phyloP scores from a whole-genome alignment of 2,797 vertebrate species.

The Selene dorsalis region DNA sequence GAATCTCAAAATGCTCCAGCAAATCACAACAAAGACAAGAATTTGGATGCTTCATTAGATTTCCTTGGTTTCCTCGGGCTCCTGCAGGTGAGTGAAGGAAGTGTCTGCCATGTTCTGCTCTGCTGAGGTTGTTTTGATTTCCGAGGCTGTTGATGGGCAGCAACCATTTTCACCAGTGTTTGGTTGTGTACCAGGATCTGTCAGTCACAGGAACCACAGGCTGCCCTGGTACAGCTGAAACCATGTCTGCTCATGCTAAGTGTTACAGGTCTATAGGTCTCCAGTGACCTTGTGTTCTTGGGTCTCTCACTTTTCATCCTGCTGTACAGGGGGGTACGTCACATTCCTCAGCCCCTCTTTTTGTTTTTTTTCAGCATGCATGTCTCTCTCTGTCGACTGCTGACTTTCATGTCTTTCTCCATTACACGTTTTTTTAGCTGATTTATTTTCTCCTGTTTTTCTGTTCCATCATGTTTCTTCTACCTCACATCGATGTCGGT shows the following conservation, averaged over 20 bases:
- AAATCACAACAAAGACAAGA: neutral
- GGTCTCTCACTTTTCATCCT: constrained; percentile 17
- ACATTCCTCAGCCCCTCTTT: constrained; percentile 40
- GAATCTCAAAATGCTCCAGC: neutral
- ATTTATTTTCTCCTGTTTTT: constrained; percentile 16
- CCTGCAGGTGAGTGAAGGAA: neutral
- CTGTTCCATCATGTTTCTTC: constrained; percentile 35
- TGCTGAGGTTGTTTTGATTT: neutral
- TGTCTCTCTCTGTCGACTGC: no score
- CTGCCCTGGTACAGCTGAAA: neutral
- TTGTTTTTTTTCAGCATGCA: neutral
- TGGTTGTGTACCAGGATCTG: neutral
- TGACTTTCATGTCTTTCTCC: constrained; percentile 16
- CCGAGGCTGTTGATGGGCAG: no score
- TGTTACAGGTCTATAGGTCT: constrained; percentile 31
- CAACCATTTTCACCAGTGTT: no score
- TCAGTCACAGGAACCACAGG: constrained; percentile 5
- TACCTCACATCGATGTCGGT: constrained; percentile 60
- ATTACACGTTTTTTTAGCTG: constrained; percentile 16
- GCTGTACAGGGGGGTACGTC: constrained; percentile 2
- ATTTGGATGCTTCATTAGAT: neutral
- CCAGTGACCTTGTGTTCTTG: constrained; percentile 38
- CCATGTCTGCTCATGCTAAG: neutral
- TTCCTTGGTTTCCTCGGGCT: neutral
- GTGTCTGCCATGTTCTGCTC: neutral